Evolutionary conservation across 2,888 invertebrate genomes (phyloP), one percentile per base, ranked within the genome.

Genomic region (Ophioninae sp.): DNA sequence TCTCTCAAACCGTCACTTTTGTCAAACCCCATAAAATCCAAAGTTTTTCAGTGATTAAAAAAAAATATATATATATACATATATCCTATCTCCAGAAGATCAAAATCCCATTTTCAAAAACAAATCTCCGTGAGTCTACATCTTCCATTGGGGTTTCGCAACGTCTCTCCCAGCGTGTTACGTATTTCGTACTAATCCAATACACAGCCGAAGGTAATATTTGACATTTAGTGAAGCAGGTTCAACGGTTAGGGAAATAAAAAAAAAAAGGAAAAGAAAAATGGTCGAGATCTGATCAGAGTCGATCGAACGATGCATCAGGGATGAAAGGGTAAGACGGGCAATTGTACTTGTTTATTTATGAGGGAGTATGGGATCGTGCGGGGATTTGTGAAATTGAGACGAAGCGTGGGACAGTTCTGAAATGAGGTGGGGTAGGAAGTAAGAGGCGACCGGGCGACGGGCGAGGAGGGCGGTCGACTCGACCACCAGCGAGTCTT

Each of bases 401-500:
- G 69, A 81, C 59, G 72, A 67, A 57, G 23, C 39, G 21, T 37
- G 39, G 50, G 50, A 75, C 50, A 39, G 23, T 56, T 37, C 56
- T 44, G 65, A 79, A 73, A 79, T 37, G 62, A 17, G 39, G 21
- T 57, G 62, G 64, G 75, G 79, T 23, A 59, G 3, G 56, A 73
- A 70, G 76, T 65, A 68, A 41, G 70, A 39, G 69, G 50, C 13
- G 69, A 50, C 23, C n/a, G 69, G 62, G 76, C 39, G 61, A 39
- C 37, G 37, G 13, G 80, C n/a, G 57, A 68, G 62, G 57, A 50
- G 61, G 64, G 59, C 39, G 65, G 84, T 79, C 76, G 81, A 79
- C 67, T 73, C 84, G 84, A 64, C 79, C 81, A 72, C 72, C 89
- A 89, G 84, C 89, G 91, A 90, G 91, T 89, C 92, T 92, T 92